These are phyloP conservation scores for Ectemnius continuus DNA, from an alignment of 2,888 invertebrate genomes.

Conservation along the genomic window DNA sequence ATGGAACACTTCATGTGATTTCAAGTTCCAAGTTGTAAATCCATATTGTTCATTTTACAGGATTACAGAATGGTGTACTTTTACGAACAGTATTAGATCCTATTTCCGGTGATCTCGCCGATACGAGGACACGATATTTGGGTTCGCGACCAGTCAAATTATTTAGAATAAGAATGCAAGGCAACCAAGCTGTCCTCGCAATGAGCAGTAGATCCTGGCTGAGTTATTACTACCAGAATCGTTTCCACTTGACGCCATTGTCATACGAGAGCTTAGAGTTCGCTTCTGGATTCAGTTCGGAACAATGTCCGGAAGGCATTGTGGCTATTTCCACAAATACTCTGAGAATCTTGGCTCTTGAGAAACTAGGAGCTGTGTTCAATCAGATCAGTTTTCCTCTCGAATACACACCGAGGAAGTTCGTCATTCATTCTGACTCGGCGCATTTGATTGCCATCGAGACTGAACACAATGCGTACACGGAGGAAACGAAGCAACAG, in stretches of 20 bases:
- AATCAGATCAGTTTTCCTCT: conserved; percentile 96
- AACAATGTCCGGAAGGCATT: conserved; percentile 99
- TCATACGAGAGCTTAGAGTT: conserved; percentile 98
- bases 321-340: conserved; percentile 99
- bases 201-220: conserved; percentile 99
- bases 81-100: conserved; percentile 96
- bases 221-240: conserved; percentile 98
- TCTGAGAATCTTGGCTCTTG: conserved; percentile 96
- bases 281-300: conserved; percentile 97
- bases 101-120: conserved; percentile 96
- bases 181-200: conserved; percentile 96
- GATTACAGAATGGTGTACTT: conserved; percentile 96
- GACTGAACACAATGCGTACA: conserved; percentile 99
- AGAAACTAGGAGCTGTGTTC: conserved; percentile 98
- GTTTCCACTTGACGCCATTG: conserved; percentile 95
- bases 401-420: conserved; percentile 97
- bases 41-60: conserved; percentile 39
- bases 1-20: neutral
- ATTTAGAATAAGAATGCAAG: conserved; percentile 97
- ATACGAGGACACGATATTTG: conserved; percentile 97
- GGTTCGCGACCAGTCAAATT: conserved; percentile 97
- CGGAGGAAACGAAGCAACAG: conserved; percentile 96
- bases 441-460: conserved; percentile 95
- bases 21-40: neutral
- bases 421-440: conserved; percentile 94